Evolutionary conservation across 1,140 invertebrate genomes (phyloP), one percentile per base, ranked within the genome.

Genomic region (Pentalonia nigronervosa): DNA sequence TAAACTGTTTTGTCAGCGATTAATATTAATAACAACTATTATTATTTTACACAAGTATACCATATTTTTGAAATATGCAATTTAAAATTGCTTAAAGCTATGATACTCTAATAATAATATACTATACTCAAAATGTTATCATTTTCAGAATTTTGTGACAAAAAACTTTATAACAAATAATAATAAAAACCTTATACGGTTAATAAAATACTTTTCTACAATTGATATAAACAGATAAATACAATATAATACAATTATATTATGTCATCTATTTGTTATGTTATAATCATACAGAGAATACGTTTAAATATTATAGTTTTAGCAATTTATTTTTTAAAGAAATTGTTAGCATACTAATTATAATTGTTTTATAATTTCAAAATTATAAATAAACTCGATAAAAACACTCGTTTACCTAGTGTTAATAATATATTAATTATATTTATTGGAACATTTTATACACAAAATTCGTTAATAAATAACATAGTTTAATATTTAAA

Each of bases 1-100:
- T 67, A 67, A 67, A 67, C 30, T 67, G 60, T 67, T 67, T 67
- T 67, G 60, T 67, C 60, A 67, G 60, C 60, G 60, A 67, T 67
- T 67, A 67, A n/a, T 67, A 67, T 67, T 67, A 67, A 67, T 67
- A 67, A n/a, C 60, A 67, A n/a, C 30, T 30, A n/a, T 30, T 67
- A 67, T 67, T 67, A n/a, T 67, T 67, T 67, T 67, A 67, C 60
- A 30, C 60, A 14, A 67, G 11, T 67, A 11, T 14, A 11, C n/a
- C 30, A 67, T n/a, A 67, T n/a, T 67, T 67, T 67, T 11, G 25
- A 67, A n/a, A n/a, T 67, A 67, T n/a, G 60, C 60, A n/a, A 67
- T 67, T 67, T 67, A 67, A 67, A 67, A 67, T 67, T 30, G 14
- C 6, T 67, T 67, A n/a, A 67, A 67, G 60, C 60, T n/a, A 67